phyloP scores from a whole-genome alignment of 2,797 vertebrate species.

The Labeo calbasu region DNA sequence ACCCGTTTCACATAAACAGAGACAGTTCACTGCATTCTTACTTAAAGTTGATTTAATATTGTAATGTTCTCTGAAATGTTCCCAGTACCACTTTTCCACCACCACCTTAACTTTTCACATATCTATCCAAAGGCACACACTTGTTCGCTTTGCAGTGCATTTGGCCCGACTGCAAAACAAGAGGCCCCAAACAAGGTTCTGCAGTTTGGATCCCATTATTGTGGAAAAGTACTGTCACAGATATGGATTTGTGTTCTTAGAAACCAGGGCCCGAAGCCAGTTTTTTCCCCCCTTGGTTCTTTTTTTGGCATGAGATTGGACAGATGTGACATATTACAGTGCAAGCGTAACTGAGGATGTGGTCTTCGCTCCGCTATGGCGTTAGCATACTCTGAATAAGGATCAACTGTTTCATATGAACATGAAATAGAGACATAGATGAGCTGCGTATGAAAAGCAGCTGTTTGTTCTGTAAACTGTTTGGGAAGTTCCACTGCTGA shows the following conservation, averaged over 20 bases:
- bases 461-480: constrained; percentile 34
- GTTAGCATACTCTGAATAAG: constrained; percentile 25
- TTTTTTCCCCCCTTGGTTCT: background rate
- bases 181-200: constrained; percentile 51
- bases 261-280: constrained; percentile 55
- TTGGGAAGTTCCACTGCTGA: constrained; percentile 26
- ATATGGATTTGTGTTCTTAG: constrained; percentile 59
- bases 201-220: constrained; percentile 53
- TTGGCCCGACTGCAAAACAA: constrained; percentile 20
- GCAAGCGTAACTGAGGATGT: constrained; percentile 39
- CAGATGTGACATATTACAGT: constrained; percentile 54
- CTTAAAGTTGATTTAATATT: background rate
- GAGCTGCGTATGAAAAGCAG: constrained; percentile 27
- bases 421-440: background rate
- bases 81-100: background rate
- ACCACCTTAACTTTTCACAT: background rate
- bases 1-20: too few species aligned
- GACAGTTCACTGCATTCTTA: background rate
- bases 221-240: constrained; percentile 61
- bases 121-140: constrained; percentile 19
- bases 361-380: constrained; percentile 18
- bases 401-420: constrained; percentile 21
- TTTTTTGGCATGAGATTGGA: constrained; percentile 30
- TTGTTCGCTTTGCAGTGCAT: constrained; percentile 6
- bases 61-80: background rate